These are phyloP conservation scores for Myanophis thanlyinensis DNA, from an alignment of 2,113 vertebrate species.

Conservation along the genomic window DNA sequence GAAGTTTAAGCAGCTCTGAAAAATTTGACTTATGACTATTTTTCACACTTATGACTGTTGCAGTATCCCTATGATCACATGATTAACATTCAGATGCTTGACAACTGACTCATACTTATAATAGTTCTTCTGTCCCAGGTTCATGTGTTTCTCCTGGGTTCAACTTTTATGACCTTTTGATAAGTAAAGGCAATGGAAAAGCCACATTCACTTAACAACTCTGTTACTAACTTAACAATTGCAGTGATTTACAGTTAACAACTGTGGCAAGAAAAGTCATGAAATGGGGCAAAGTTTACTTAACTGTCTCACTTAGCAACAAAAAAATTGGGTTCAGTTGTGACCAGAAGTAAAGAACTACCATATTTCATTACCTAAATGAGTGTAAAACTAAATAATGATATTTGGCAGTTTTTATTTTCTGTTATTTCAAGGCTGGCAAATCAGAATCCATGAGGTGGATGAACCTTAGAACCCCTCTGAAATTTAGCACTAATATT, in stretches of 20 bases:
- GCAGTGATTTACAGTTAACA: neutral
- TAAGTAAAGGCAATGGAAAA: neutral
- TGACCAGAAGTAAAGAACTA: neutral
- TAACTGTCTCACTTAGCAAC: neutral
- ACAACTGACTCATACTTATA: too few species aligned
- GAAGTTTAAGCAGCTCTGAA: neutral
- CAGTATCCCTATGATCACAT: neutral
- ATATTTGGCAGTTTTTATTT: neutral
- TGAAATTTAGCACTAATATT: neutral
- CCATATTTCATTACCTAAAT: neutral
- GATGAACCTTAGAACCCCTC: neutral
- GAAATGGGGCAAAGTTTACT: neutral
- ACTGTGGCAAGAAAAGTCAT: neutral
- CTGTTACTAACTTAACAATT: neutral
- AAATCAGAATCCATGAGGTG: neutral
- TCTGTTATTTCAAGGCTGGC: neutral
- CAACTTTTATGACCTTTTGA: neutral
- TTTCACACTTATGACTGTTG: neutral
- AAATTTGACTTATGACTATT: neutral
- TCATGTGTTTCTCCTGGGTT: too few species aligned
- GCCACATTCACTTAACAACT: neutral
- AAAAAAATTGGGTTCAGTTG: neutral
- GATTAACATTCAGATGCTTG: neutral
- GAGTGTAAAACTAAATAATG: slow-evolving; percentile 30
- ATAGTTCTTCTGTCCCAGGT: too few species aligned